Percentiles rank a stretch among this genome's conserved stretches.
These are phyloP conservation scores for Littorina saxatilis DNA, from an alignment of 1,140 invertebrate species.

Conservation along the genomic window DNA sequence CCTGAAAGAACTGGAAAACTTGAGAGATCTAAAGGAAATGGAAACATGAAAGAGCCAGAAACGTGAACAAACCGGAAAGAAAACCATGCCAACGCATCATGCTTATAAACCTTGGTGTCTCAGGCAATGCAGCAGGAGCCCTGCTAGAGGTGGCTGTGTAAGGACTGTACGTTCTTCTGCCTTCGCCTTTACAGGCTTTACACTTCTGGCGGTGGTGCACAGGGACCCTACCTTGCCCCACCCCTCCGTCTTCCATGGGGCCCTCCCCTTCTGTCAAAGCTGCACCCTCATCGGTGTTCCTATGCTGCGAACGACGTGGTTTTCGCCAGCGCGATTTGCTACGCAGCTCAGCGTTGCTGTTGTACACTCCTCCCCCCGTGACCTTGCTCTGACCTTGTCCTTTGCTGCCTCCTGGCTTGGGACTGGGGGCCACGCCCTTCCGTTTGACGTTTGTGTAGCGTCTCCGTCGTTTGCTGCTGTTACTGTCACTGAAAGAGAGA, in stretches of 20 bases:
- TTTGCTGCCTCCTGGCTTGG: background rate
- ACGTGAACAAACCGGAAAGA: too few relatives aligned
- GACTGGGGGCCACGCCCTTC: background rate
- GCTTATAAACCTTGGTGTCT: background rate
- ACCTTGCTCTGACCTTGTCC: conserved; percentile 33
- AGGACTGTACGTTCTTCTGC: background rate
- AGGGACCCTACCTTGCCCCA: conserved; percentile 33
- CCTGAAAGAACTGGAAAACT: too few relatives aligned
- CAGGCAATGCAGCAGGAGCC: background rate
- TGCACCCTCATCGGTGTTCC: too few relatives aligned
- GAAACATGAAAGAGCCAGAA: too few relatives aligned
- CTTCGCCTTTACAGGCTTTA: background rate
- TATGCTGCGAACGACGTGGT: background rate
- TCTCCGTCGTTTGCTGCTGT: conserved; percentile 18
- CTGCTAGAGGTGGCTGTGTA: background rate
- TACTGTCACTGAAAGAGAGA: background rate
- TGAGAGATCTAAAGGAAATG: too few relatives aligned
- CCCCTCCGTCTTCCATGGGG: background rate
- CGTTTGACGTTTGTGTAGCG: conserved; percentile 23
- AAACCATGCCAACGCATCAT: too few relatives aligned
- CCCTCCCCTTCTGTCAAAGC: conserved; percentile 1
- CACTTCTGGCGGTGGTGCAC: background rate
- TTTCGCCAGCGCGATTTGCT: conserved; percentile 28
- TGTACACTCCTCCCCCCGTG: background rate
- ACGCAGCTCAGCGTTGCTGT: conserved; percentile 16